phyloP scores from a whole-genome alignment of 2,113 vertebrate species.

The Columba janthina region DNA sequence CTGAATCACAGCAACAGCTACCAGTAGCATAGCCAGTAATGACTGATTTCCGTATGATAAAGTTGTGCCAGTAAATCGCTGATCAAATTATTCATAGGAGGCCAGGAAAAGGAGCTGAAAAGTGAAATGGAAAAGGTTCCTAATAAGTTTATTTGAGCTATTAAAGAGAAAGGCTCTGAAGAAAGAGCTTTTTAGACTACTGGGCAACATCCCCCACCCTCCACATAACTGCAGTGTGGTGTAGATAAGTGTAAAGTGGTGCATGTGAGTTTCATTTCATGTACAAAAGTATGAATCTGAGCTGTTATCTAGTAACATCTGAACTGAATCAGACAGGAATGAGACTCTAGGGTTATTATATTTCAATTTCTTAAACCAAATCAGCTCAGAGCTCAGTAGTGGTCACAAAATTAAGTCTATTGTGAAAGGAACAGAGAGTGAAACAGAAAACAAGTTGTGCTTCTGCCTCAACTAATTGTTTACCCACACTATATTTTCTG shows the following conservation, averaged over 20 bases:
- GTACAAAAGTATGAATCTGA: not conserved
- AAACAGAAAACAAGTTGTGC: not conserved
- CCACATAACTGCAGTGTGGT: not conserved
- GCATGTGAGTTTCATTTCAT: not conserved
- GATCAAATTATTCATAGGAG: not conserved
- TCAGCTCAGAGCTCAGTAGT: not conserved
- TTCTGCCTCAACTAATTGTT: not conserved
- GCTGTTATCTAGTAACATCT: not conserved
- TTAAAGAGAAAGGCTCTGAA: not conserved
- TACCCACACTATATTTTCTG: not conserved
- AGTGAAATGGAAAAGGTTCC: not conserved
- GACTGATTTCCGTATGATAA: not conserved
- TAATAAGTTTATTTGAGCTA: not conserved
- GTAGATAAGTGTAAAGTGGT: not conserved
- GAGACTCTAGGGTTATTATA: not conserved
- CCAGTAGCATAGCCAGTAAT: not conserved
- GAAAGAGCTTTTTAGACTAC: not conserved
- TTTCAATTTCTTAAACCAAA: not conserved
- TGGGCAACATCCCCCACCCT: not conserved
- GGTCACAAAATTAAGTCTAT: not conserved
- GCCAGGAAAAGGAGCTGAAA: not conserved
- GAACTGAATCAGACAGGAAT: not conserved
- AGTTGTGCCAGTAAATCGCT: not conserved
- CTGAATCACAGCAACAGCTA: not conserved
- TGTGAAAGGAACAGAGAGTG: not conserved